Evolutionary conservation across 2,113 vertebrate species (phyloP).

Genomic region (Xiphorhynchus elegans): DNA sequence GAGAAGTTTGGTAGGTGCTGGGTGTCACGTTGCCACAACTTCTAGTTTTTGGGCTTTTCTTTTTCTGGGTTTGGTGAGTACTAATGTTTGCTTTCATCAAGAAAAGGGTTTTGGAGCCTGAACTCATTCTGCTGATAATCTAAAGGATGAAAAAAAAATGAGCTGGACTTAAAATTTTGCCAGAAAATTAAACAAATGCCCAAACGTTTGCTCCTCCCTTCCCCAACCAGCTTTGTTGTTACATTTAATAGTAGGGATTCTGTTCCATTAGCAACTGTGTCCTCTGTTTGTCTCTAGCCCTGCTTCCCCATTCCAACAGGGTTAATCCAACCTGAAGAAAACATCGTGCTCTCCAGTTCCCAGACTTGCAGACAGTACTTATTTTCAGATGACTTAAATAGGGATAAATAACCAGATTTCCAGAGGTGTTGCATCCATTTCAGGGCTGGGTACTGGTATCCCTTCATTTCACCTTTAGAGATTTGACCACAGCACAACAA

Average conservation of each 20-base stretch:
- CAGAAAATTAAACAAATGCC: not conserved
- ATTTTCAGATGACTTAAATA: not conserved
- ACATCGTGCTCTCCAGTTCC: not conserved
- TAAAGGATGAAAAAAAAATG: not conserved
- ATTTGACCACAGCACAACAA: not conserved
- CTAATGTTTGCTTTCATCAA: not conserved
- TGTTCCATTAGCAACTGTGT: not conserved
- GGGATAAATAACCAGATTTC: not conserved
- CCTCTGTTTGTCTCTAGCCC: not conserved
- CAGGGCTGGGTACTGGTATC: not conserved
- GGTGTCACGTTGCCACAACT: not conserved
- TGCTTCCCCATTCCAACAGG: not conserved
- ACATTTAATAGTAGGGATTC: not conserved
- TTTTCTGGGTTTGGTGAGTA: not conserved
- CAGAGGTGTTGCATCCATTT: not conserved
- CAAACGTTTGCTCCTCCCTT: not conserved
- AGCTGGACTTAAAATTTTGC: not conserved
- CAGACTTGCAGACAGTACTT: not conserved
- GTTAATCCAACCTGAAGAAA: not conserved
- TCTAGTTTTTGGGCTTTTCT: not conserved
- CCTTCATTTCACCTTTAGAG: not conserved
- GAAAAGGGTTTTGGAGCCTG: not conserved
- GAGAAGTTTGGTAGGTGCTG: not conserved
- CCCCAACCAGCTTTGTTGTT: not conserved
- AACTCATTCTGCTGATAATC: not conserved